Conservation (phyloP, 1,140 invertebrate species). For the Drosophila equinoxialis region DNA sequence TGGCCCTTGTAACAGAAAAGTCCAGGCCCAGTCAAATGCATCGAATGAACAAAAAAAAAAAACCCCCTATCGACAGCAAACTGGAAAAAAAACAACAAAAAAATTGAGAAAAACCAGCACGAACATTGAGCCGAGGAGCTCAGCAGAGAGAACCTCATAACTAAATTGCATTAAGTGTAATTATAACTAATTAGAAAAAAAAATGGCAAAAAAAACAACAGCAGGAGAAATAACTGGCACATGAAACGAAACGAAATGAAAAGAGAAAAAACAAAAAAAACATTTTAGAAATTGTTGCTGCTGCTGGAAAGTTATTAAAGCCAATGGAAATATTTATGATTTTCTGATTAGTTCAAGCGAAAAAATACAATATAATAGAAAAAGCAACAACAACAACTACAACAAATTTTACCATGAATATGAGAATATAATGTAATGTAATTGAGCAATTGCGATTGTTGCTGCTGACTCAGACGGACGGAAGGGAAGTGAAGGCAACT, state of each 20-base stretch:
- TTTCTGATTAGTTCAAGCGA: slow-evolving; percentile 48
- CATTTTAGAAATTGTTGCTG: slow-evolving; percentile 48
- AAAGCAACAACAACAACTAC: slow-evolving; percentile 10
- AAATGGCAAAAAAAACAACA: slow-evolving; percentile 40
- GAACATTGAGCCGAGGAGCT: slow-evolving; percentile 39
- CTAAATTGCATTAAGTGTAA: slow-evolving; percentile 81
- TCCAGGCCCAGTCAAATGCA: slow-evolving; percentile 55
- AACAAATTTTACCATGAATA: slow-evolving; percentile 16
- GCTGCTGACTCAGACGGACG: not conserved
- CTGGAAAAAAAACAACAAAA: slow-evolving; percentile 30
- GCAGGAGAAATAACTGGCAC: slow-evolving; percentile 51
- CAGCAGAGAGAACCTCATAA: slow-evolving; percentile 63
- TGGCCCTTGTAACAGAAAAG: slow-evolving; percentile 61
- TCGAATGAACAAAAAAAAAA: slow-evolving; percentile 56
- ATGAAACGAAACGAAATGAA: slow-evolving; percentile 26
- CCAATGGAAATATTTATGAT: slow-evolving; percentile 59
- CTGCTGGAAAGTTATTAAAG: slow-evolving; percentile 65
- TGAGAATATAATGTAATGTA: slow-evolving; percentile 19
- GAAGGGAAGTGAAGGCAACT: not conserved
- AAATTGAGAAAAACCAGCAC: slow-evolving; percentile 57
- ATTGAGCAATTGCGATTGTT: slow-evolving; percentile 28
- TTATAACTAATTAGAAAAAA: slow-evolving; percentile 78
- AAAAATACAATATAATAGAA: slow-evolving; percentile 24
- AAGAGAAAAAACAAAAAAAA: slow-evolving; percentile 19
- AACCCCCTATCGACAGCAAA: slow-evolving; percentile 56